Percentiles rank a stretch among this genome's conserved stretches.
Evolutionary conservation across 2,888 invertebrate genomes (phyloP).

Genomic region (Lepidochrysops patricia): DNA sequence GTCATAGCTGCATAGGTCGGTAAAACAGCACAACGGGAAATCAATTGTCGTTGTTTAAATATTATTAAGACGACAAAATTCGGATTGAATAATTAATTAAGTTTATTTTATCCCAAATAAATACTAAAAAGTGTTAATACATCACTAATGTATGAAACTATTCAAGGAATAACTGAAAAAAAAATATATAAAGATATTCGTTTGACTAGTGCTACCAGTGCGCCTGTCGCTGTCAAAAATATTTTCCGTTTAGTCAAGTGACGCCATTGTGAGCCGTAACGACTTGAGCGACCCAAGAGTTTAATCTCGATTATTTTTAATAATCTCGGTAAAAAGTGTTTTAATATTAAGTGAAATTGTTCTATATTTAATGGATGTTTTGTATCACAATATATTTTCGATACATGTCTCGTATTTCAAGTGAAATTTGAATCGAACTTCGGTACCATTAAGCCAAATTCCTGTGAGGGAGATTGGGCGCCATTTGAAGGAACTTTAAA

Average conservation of each 20-base stretch:
- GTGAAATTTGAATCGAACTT: conserved; percentile 61
- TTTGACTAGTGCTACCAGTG: conserved; percentile 44
- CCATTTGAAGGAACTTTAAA: conserved; percentile 71
- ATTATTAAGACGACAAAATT: background rate
- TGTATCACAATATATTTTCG: conserved; percentile 62
- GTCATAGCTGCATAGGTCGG: conserved; percentile 42
- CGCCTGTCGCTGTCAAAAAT: conserved; percentile 33
- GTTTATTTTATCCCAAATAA: background rate
- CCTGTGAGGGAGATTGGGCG: conserved; percentile 80
- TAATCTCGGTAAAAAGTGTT: conserved; percentile 74
- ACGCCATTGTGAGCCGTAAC: conserved; percentile 91
- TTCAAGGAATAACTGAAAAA: background rate
- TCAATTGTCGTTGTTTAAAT: conserved; percentile 15
- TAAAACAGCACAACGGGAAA: conserved; percentile 36
- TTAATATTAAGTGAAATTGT: conserved; percentile 40
- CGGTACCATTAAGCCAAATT: conserved; percentile 79
- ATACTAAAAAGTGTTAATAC: background rate
- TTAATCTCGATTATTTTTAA: conserved; percentile 80
- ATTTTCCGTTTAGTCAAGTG: conserved; percentile 74
- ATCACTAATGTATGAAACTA: background rate
- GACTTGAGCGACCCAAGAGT: conserved; percentile 78
- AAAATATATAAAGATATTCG: conserved; percentile 9
- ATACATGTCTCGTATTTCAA: conserved; percentile 48
- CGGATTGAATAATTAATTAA: background rate
- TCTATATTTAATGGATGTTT: conserved; percentile 62